Evolutionary conservation across 1,140 invertebrate species (phyloP).

Genomic region (Apis laboriosa): DNA sequence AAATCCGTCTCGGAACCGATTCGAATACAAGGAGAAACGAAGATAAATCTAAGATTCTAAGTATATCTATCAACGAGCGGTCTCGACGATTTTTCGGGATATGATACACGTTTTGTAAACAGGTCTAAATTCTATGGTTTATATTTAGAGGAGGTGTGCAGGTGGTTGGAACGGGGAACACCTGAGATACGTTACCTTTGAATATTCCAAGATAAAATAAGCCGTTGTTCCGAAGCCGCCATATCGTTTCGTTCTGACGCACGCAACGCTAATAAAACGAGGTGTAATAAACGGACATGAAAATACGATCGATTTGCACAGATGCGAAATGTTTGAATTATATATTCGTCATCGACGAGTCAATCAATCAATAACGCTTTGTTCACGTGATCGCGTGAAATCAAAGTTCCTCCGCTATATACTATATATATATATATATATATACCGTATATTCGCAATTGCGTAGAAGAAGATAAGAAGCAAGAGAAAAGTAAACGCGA

Average conservation of each 20-base stretch:
- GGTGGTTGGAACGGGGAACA: background rate
- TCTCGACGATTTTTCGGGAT: too few species aligned
- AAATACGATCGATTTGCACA: constrained; percentile 5
- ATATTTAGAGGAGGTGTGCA: too few species aligned
- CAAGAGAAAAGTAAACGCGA: background rate
- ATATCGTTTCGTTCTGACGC: background rate
- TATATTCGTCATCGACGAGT: constrained; percentile 7
- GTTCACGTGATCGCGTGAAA: constrained; percentile 4
- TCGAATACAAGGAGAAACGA: too few species aligned
- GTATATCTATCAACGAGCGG: too few species aligned
- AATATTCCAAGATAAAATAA: background rate
- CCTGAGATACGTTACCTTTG: background rate
- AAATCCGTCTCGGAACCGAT: background rate
- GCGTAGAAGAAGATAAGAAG: too few species aligned
- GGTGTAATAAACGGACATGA: background rate
- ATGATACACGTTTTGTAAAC: too few species aligned
- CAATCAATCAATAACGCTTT: constrained; percentile 8
- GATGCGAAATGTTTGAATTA: background rate
- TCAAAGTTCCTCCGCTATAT: background rate
- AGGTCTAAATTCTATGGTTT: too few species aligned
- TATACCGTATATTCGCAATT: background rate
- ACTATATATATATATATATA: background rate
- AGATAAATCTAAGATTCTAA: too few species aligned
- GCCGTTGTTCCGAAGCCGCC: background rate
- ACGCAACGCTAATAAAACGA: background rate